Base-by-base conservation (phyloP, 1,140 invertebrate genomes). In the Trichoplusia ni region DNA sequence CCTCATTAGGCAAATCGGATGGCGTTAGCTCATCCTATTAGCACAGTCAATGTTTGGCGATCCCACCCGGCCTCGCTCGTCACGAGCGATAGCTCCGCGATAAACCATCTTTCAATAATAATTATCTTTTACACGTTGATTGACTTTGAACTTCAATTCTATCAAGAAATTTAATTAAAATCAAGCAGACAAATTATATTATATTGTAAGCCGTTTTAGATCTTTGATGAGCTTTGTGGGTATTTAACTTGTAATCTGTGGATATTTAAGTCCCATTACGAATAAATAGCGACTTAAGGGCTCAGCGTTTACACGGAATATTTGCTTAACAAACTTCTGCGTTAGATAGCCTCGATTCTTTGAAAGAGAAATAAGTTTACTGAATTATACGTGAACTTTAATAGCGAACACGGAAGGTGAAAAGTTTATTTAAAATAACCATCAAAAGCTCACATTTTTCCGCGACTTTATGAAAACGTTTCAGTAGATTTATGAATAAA, bases 401-500 rank as follows among this genome's bases (percentile, higher is more conserved):
- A 64, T 53, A 42, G 61, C 61, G 38, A 23, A 38, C 40, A 46
- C 40, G 62, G 49, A 49, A 29, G 53, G 60, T 42, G 47, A 56
- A 40, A 64, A 46, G 31, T 47, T 47, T 37, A 64, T 27, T 44
- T 53, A 59, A 54, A 61, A 60, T 51, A 67, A 80, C 68, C 71
- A 54, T 60, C 65, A 73, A 73, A 84, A 77, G 79, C 71, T 77
- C 79, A 84, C 79, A 81, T 79, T 87, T 84, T 77, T 75, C 70
- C 67, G 72, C 70, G 81, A 85, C 75, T 84, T 89, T 86, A 86
- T 89, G 84, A 86, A 88, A 89, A 85, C 77, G 82, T 86, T 87
- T 68, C 79, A 75, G 71, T 79, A 86, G 86, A 89, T 89, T 89
- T 89, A 88, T 89, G 84, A 89, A 89, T 87, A 86, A 89, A 89